A percentile compares a stretch with the other conserved stretches of the same genome.
Evolutionary conservation across 2,113 vertebrate species (phyloP).

Genomic region (Muntiacus muntjak): DNA sequence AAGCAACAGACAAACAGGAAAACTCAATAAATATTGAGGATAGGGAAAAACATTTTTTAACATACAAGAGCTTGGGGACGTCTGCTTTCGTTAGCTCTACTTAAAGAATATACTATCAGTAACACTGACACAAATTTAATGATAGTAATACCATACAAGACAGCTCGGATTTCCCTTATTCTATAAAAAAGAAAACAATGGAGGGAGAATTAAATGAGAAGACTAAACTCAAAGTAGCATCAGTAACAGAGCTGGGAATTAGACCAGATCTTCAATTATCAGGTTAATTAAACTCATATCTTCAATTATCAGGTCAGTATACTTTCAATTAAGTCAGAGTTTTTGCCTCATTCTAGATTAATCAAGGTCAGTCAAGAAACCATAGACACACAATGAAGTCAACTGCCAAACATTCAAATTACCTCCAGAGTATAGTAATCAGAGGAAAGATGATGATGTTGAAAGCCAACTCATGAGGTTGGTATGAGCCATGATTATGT

Average conservation of each 20-base stretch:
- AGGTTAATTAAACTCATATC: background rate
- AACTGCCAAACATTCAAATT: background rate
- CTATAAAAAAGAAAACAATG: background rate
- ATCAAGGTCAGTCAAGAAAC: background rate
- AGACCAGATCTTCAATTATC: background rate
- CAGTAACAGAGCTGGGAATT: background rate
- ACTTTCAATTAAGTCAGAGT: constrained; percentile 20
- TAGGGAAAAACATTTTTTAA: background rate
- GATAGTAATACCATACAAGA: background rate
- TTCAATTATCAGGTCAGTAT: constrained; percentile 10
- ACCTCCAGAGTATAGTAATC: background rate
- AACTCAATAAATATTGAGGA: background rate
- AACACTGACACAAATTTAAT: background rate
- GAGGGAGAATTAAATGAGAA: background rate
- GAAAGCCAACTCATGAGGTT: background rate
- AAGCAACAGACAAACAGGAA: background rate
- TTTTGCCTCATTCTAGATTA: constrained; percentile 10
- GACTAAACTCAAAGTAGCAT: constrained; percentile 8
- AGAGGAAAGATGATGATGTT: background rate
- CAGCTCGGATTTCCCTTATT: background rate
- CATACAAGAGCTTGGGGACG: background rate
- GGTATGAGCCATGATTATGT: background rate
- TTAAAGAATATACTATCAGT: background rate
- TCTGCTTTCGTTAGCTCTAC: background rate
- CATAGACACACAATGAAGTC: background rate